Conservation (phyloP, 1,140 invertebrate species). For the Trichogramma pretiosum region DNA sequence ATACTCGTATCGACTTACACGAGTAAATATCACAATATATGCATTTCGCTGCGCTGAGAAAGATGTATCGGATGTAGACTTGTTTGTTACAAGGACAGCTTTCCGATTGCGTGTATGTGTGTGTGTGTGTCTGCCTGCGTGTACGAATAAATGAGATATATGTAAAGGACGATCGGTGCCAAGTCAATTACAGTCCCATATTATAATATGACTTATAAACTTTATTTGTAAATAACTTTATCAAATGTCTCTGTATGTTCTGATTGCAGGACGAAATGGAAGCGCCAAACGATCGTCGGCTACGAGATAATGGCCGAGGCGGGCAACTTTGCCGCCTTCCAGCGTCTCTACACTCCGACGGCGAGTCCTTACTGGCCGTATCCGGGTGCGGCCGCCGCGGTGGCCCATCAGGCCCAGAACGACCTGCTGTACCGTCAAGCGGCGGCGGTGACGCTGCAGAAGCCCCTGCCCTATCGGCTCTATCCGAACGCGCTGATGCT, state of each 20-base stretch:
- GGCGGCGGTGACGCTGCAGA: slow-evolving; percentile 71
- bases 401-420: slow-evolving; percentile 48
- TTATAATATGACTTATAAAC: no score
- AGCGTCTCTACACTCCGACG: slow-evolving; percentile 72
- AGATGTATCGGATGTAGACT: no score
- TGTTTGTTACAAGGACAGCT: no score
- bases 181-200: no score
- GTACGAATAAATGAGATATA: no score
- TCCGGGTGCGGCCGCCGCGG: slow-evolving; percentile 32
- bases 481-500: slow-evolving; percentile 56
- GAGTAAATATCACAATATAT: no score
- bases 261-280: slow-evolving; percentile 95
- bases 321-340: slow-evolving; percentile 93
- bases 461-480: slow-evolving; percentile 75
- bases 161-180: no score
- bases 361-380: slow-evolving; percentile 52
- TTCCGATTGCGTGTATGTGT: no score
- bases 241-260: no score
- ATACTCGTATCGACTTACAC: slow-evolving; percentile 10
- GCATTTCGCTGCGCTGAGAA: no score
- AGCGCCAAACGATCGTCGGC: slow-evolving; percentile 94
- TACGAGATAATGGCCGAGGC: slow-evolving; percentile 92
- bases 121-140: no score
- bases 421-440: slow-evolving; percentile 72
- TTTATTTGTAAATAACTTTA: no score